Percentiles rank a stretch among this genome's conserved stretches.
Evolutionary conservation across 2,888 invertebrate genomes (phyloP).

Genomic region (Hipparchia sbordonii): DNA sequence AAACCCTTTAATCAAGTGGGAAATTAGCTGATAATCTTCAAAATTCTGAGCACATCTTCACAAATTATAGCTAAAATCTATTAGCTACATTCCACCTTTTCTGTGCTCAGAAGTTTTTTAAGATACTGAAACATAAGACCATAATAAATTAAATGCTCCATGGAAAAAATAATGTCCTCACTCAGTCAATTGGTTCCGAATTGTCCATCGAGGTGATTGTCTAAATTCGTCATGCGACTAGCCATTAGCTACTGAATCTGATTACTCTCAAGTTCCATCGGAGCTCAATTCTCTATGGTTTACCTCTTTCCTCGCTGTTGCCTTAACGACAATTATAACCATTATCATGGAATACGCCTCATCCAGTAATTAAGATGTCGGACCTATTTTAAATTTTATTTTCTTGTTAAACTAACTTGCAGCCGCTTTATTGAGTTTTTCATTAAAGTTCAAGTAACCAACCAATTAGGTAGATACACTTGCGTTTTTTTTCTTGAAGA

Average conservation of each 20-base stretch:
- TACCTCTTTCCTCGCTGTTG: conserved; percentile 57
- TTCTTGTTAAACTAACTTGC: conserved; percentile 11
- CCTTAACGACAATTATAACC: conserved; percentile 72
- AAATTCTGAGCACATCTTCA: too few species aligned
- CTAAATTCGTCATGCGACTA: conserved; percentile 62
- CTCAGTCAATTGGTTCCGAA: conserved; percentile 55
- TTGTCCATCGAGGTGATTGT: conserved; percentile 40
- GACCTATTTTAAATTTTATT: conserved; percentile 32
- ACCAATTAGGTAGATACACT: neutral
- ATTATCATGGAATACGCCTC: conserved; percentile 63
- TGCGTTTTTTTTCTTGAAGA: conserved; percentile 4
- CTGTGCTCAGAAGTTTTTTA: neutral
- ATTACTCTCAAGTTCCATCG: conserved; percentile 51
- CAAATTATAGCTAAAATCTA: too few species aligned
- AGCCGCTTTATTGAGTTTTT: conserved; percentile 23
- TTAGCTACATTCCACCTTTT: too few species aligned
- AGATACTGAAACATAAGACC: neutral
- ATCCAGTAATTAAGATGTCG: conserved; percentile 62
- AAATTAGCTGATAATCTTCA: too few species aligned
- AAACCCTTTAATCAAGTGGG: too few species aligned
- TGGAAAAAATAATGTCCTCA: conserved; percentile 23
- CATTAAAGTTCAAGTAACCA: conserved; percentile 19
- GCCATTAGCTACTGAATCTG: conserved; percentile 58
- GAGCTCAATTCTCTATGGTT: conserved; percentile 68
- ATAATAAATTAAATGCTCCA: neutral